Evolutionary conservation across 2,888 invertebrate genomes (phyloP).

Genomic region (Drosophila monieri): DNA sequence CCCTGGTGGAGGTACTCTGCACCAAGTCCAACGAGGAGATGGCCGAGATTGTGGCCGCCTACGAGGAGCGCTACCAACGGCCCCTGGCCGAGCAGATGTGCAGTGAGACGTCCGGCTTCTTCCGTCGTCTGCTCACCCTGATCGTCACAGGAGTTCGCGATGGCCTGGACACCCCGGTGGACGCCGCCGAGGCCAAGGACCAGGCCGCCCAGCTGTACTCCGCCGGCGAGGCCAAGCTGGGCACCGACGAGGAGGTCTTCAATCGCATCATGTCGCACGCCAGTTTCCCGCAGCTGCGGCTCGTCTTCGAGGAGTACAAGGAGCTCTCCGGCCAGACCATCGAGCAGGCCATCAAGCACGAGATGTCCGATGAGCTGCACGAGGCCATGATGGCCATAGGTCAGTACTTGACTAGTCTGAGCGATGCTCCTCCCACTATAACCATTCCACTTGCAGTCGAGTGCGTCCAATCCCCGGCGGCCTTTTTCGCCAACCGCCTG

Average conservation of each 20-base stretch:
- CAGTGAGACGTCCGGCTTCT: constrained; percentile 91
- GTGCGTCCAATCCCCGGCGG: constrained; percentile 87
- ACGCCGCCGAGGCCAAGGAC: constrained; percentile 88
- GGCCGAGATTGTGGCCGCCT: constrained; percentile 86
- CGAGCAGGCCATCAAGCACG: constrained; percentile 89
- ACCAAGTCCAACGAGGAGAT: constrained; percentile 89
- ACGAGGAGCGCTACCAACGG: constrained; percentile 87
- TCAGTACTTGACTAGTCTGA: constrained; percentile 66
- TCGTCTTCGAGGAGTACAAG: constrained; percentile 90
- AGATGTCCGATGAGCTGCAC: constrained; percentile 88
- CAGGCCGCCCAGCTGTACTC: constrained; percentile 89
- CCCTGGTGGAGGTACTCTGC: constrained; percentile 91
- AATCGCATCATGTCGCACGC: constrained; percentile 90
- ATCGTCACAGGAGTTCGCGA: constrained; percentile 89
- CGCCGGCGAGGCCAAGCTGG: constrained; percentile 89
- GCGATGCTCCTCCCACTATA: not conserved
- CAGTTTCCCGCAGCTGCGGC: constrained; percentile 89
- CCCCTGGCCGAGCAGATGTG: constrained; percentile 90
- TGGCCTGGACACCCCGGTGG: constrained; percentile 86
- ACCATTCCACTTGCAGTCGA: constrained; percentile 85
- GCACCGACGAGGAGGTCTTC: constrained; percentile 90
- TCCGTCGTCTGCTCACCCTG: constrained; percentile 90
- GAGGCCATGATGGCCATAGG: constrained; percentile 89
- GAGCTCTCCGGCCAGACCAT: constrained; percentile 89
- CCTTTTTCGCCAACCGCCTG: constrained; percentile 89